Evolutionary conservation across 92 coral and sea anemone genomes (phyloP), one percentile per base, ranked within the genome.

Genomic region (Palythoa grandis): DNA sequence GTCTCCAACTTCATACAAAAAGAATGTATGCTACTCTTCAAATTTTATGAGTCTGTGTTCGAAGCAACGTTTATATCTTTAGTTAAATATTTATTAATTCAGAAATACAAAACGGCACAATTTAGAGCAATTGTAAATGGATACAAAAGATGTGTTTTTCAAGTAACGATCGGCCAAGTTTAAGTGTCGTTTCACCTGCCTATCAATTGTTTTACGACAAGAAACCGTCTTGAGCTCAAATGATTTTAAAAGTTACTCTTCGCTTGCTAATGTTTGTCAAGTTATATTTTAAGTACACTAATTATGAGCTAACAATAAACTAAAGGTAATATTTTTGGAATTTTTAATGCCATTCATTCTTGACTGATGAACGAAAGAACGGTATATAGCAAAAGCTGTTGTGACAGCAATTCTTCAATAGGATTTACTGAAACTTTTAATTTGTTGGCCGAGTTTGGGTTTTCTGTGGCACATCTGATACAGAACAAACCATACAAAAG

Each of bases 21-120:
- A 29, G 35, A 29, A 29, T 8, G 48, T 7, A 43, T 5, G 50
- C 9, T 43, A 1, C 50, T 43, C 9, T 8, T 43, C 50, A 8
- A 1, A 43, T 43, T 43, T 43, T 43, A 43, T 43, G 50, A 43
- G 38, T 77, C 54, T 63, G 11, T 50, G 24, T 35, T 43, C 50
- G 50, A 77, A 48, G 24, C 19, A 77, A 23, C 4, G 5, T 35
- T 56, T 77, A 52, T 20, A 43, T 22, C 43, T 24, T 50, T 24
- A 43, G 16, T 50, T 11, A 52, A 52, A 76, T 24, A 77, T 77
- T 29, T 54, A 77, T 54, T 77, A 17, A 53, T 77, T 77, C 61
- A 77, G 66, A 57, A 77, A 22, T 25, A 65, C 48, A 77, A 77
- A 77, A 77, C 16, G 40, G 82, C 84, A 63, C 84, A 79, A 79